Base-by-base conservation (phyloP, 2,888 invertebrate species). In the Pandemis corylana region DNA sequence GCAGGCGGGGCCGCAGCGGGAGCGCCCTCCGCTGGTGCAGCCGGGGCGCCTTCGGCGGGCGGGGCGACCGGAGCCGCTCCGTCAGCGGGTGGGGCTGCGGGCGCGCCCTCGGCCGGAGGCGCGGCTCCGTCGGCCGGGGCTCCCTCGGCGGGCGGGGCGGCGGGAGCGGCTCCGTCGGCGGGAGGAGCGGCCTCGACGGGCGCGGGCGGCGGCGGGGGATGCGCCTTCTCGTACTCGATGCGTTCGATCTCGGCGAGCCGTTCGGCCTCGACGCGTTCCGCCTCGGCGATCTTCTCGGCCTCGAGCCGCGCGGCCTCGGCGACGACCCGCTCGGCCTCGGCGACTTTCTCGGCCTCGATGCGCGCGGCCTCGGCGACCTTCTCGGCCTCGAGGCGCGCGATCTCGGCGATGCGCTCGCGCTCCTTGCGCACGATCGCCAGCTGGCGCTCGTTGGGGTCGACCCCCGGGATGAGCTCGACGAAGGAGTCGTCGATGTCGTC, bases 401-500 rank as follows among this genome's bases (percentile, higher is more conserved):
- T 71, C 75, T 78, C 79, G 46, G 70, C 73, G 65, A 76, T 56
- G 13, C 77, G 68, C 74, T 78, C 77, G 61, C 74, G 76, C 74
- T 79, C 78, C 68, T 73, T 59, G 79, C 91, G 86, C 76, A 86
- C 87, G 49, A 79, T 80, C 78, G 88, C 90, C 72, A 84, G 51
- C 86, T 94, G 94, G 71, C 86, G 87, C 76, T 78, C 78, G 78
- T 85, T 93, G 82, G 95, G 93, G 82, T 94, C 93, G 80, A 96
- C 95, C 83, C 95, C 95, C 72, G 95, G 95, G 90, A 96, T 95
- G 83, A 96, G 95, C 92, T 98, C 98, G 87, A 97, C 96, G 95
- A 98, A 98, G 83, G 98, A 98, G 90, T 96, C 96, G 95, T 99
- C 99, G 96, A 99, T 96, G 95, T 97, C 98, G 92, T 98, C 97